Evolutionary conservation across 1,140 invertebrate species (phyloP).

Genomic region (Lineus longissimus): DNA sequence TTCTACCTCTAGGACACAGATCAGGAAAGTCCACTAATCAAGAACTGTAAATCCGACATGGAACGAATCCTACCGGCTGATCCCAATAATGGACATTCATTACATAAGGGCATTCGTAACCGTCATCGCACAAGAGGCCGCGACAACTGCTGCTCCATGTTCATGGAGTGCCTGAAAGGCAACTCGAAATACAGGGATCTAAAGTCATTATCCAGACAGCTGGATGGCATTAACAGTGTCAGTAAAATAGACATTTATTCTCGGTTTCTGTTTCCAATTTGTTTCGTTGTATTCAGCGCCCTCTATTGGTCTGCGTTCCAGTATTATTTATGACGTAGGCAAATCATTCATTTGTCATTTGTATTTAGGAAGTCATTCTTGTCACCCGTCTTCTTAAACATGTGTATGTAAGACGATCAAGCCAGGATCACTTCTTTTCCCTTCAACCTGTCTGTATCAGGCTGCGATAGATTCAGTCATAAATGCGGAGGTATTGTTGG

Average conservation of each 20-base stretch:
- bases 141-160: conserved; percentile 28
- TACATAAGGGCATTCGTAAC: conserved; percentile 22
- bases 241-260: conserved; percentile 58
- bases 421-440: too few species aligned
- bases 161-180: conserved; percentile 36
- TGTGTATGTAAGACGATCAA: too few species aligned
- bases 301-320: conserved; percentile 57
- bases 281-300: conserved; percentile 56
- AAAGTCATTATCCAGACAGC: conserved; percentile 22
- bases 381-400: too few species aligned
- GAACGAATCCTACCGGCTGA: not conserved
- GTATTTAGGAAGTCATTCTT: too few species aligned
- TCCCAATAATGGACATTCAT: conserved; percentile 14
- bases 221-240: conserved; percentile 37
- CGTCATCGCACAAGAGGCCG: conserved; percentile 15
- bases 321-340: too few species aligned
- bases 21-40: not conserved
- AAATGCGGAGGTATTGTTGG: too few species aligned
- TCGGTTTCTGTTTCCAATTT: conserved; percentile 56
- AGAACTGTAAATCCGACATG: not conserved
- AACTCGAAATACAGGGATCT: conserved; percentile 40
- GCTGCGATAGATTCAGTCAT: too few species aligned
- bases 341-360: too few species aligned
- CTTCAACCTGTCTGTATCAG: too few species aligned
- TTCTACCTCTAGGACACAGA: too few species aligned